Percentiles rank a stretch among this genome's conserved stretches.
phyloP scores from a whole-genome alignment of 2,113 vertebrate genomes.

The Mungos mungo region DNA sequence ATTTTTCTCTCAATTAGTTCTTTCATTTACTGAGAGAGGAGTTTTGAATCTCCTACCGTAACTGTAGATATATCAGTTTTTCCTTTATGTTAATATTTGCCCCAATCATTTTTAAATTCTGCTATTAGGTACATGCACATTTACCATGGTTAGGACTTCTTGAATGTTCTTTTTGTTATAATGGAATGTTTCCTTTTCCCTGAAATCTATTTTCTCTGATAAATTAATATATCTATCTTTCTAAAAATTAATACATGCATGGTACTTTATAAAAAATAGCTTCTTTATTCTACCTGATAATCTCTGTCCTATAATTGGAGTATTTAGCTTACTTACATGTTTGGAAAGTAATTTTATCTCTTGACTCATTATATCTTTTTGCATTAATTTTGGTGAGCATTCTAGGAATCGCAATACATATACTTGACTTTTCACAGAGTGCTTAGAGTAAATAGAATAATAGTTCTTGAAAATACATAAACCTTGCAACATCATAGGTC shows the following conservation, averaged over 20 bases:
- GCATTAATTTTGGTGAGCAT: not conserved
- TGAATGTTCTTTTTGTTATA: not conserved
- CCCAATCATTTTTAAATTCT: not conserved
- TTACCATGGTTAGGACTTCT: not conserved
- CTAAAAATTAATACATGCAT: not conserved
- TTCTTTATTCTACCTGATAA: not conserved
- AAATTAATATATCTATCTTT: not conserved
- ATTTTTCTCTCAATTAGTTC: not conserved
- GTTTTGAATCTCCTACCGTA: not conserved
- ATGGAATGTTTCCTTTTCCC: not conserved
- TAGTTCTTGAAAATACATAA: not conserved
- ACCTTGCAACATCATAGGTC: not conserved
- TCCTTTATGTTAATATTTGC: not conserved
- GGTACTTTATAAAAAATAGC: not conserved
- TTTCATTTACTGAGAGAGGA: not conserved
- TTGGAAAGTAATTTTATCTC: not conserved
- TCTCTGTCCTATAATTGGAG: not conserved
- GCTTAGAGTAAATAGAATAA: not conserved
- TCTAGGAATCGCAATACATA: not conserved
- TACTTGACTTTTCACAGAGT: not conserved
- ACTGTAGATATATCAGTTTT: not conserved
- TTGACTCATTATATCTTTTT: not conserved
- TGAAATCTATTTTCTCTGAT: not conserved
- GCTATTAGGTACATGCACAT: not conserved
- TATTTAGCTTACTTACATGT: not conserved